Percentiles rank a stretch among this genome's conserved stretches.
These are phyloP conservation scores for Bembecia ichneumoniformis DNA, from an alignment of 2,888 invertebrate species.

Conservation along the genomic window DNA sequence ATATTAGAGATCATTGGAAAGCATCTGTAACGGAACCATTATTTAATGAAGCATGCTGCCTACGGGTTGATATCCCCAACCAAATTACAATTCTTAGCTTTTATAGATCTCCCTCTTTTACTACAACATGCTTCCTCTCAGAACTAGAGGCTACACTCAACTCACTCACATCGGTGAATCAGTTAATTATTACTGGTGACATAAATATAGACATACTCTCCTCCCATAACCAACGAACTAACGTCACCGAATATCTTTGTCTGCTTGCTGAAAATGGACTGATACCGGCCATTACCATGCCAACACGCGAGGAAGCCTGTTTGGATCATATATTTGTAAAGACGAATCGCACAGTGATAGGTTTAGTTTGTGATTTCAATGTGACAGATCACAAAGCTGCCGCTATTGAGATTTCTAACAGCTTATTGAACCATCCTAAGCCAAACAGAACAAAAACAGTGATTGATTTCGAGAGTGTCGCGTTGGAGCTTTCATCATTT, in stretches of 20 bases:
- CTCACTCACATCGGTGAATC: background rate
- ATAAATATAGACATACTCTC: background rate
- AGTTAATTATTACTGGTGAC: background rate
- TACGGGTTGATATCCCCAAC: background rate
- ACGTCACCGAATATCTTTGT: background rate
- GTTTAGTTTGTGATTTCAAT: background rate
- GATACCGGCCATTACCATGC: background rate
- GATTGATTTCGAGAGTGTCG: background rate
- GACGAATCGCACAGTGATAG: background rate
- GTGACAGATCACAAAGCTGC: background rate
- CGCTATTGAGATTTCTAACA: background rate
- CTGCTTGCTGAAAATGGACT: background rate
- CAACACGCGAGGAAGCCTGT: background rate
- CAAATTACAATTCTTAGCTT: background rate
- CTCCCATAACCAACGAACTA: background rate
- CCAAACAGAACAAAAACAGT: background rate
- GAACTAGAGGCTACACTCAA: background rate
- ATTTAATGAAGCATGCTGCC: background rate
- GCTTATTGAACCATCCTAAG: background rate
- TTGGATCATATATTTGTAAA: background rate
- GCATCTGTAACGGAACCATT: background rate
- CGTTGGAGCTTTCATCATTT: background rate
- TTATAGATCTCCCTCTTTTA: slow-evolving; percentile 2
- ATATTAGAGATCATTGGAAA: background rate
- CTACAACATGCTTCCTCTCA: background rate